Evolutionary conservation across 2,797 vertebrate genomes (phyloP).

Genomic region (Enteromius anoplus): DNA sequence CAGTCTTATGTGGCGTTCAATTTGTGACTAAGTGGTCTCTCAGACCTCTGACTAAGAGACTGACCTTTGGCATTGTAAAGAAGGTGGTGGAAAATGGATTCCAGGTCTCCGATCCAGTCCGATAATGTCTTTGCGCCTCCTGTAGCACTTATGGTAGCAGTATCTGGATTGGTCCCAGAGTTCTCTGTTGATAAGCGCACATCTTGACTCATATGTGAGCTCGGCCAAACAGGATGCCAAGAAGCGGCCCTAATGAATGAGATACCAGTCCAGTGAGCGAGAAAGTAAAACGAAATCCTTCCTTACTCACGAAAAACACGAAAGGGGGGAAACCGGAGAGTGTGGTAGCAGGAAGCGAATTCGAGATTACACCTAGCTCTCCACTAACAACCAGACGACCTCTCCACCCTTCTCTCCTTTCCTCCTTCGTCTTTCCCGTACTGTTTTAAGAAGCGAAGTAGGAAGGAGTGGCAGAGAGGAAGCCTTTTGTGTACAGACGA

Average conservation of each 20-base stretch:
- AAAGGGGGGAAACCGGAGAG: slow-evolving; percentile 36
- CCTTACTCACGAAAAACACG: slow-evolving; percentile 16
- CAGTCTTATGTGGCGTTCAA: too few relatives aligned
- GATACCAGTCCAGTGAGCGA: slow-evolving; percentile 34
- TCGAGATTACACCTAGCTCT: slow-evolving; percentile 58
- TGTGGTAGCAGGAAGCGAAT: slow-evolving; percentile 55
- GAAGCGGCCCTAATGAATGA: slow-evolving; percentile 51
- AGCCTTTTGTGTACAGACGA: slow-evolving; percentile 75
- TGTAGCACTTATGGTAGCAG: slow-evolving; percentile 3
- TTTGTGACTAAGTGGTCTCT: slow-evolving; percentile 23
- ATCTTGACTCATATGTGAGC: slow-evolving; percentile 44
- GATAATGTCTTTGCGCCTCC: slow-evolving; percentile 22
- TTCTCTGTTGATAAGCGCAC: slow-evolving; percentile 49
- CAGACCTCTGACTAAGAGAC: background rate
- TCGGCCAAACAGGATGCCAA: slow-evolving; percentile 48
- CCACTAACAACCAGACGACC: slow-evolving; percentile 38
- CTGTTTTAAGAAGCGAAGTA: slow-evolving; percentile 40
- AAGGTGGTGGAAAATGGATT: slow-evolving; percentile 1
- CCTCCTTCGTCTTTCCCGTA: slow-evolving; percentile 17
- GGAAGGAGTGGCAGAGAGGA: slow-evolving; percentile 63
- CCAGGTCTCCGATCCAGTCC: background rate
- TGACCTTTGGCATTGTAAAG: slow-evolving; percentile 10
- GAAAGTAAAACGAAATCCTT: slow-evolving; percentile 37
- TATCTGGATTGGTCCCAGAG: slow-evolving; percentile 1
- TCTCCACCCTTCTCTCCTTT: slow-evolving; percentile 34